Base-by-base conservation (phyloP, 2,888 invertebrate species). In the Lymantria monacha region DNA sequence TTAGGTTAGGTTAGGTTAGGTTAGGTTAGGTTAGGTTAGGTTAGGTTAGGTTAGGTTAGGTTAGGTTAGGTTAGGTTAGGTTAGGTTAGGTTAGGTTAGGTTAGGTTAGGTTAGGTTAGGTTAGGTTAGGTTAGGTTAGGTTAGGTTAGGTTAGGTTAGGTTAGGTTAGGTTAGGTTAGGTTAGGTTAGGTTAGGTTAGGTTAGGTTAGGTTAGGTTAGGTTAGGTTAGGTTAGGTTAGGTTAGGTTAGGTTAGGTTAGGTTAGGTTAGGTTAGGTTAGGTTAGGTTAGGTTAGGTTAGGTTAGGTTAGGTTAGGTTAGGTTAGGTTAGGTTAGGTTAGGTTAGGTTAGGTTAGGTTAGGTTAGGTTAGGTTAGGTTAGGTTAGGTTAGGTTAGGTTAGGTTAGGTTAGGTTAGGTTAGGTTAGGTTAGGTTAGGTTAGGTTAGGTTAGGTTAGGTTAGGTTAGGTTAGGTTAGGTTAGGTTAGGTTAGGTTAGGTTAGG, bases 61-160 rank as follows among this genome's bases (percentile, higher is more conserved):
- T 45, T 49, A 45, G 45, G 49, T 45, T 45, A 45, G 49, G 49
- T 49, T 49, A 49, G 49, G 49, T 49, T 49, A 53, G 52, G 52
- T 56, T 56, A 52, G 56, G 52, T 55, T 55, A 55, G 49, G 49
- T 49, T 49, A 48, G 51, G 56, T 54, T 54, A 54, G 51, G 56
- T 41, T 41, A 41, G 41, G 41, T 41, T 41, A 49, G 50, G 50
- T 47, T 49, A 47, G 44, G 43, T 49, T 51, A 53, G 46, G 44
- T 46, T 46, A 53, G 55, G 55, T 60, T 57, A 56, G 51, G 49
- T 53, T 60, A 60, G 60, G 61, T 61, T 61, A 41, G 41, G 52
- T 56, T 52, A 54, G 54, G 54, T 54, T 57, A 52, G 57, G 9
- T 22, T 22, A 22, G 22, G 22, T 22, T 22, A 22, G 22, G 22